Evolutionary conservation across 92 coral and sea anemone genomes (phyloP).

Genomic region (Phenganax subtilis): DNA sequence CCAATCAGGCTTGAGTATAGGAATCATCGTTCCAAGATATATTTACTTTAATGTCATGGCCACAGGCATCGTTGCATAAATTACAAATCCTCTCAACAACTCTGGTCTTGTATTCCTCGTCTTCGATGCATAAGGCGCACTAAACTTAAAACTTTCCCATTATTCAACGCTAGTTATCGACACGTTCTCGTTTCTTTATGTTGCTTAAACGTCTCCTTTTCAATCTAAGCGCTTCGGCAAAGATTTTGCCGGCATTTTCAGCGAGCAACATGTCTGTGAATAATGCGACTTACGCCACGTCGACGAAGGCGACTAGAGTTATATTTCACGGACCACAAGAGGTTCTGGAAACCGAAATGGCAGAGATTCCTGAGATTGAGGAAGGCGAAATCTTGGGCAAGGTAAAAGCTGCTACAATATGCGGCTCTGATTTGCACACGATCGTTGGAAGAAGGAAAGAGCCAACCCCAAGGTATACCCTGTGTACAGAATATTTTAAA

Average conservation of each 20-base stretch:
- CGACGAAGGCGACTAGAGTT: slow-evolving; percentile 48
- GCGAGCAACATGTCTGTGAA: slow-evolving; percentile 4
- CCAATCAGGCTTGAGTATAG: no score
- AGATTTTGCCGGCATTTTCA: not conserved
- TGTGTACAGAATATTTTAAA: no score
- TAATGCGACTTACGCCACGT: slow-evolving; percentile 14
- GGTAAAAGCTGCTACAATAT: slow-evolving; percentile 66
- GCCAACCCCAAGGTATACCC: slow-evolving; percentile 67
- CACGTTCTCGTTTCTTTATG: not conserved
- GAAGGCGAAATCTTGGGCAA: slow-evolving; percentile 88
- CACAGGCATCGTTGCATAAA: no score
- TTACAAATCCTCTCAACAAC: no score
- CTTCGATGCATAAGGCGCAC: no score
- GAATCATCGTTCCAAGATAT: no score
- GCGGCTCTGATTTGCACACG: slow-evolving; percentile 97
- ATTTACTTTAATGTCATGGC: no score
- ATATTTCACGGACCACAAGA: slow-evolving; percentile 70
- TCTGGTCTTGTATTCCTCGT: no score
- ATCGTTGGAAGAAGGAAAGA: slow-evolving; percentile 69
- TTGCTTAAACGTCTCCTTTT: not conserved
- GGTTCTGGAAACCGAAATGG: slow-evolving; percentile 52
- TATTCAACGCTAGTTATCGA: no score
- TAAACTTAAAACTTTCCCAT: no score
- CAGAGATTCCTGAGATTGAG: slow-evolving; percentile 54
- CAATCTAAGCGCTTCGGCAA: not conserved